phyloP scores from a whole-genome alignment of 2,888 invertebrate species.

The Prionchulus punctatus region DNA sequence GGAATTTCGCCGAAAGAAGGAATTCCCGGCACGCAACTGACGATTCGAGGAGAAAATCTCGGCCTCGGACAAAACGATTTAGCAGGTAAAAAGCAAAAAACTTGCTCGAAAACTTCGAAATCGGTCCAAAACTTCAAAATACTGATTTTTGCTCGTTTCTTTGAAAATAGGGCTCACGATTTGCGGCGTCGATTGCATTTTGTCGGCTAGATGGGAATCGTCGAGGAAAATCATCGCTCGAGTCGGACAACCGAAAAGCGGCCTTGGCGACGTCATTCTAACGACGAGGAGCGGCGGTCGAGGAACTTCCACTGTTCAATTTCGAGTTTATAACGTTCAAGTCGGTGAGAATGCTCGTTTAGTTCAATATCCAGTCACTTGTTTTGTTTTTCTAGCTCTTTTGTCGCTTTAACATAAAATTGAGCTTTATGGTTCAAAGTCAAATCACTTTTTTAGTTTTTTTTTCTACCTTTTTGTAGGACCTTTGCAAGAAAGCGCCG shows the following conservation, averaged over 20 bases:
- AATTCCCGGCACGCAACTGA: constrained; percentile 83
- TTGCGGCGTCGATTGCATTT: constrained; percentile 80
- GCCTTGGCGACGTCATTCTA: constrained; percentile 71
- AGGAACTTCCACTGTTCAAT: constrained; percentile 74
- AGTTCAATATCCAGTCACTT: too few species aligned
- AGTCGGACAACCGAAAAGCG: constrained; percentile 72
- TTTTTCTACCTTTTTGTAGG: constrained; percentile 18
- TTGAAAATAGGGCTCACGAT: constrained; percentile 72
- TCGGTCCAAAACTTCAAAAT: not conserved
- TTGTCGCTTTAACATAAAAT: too few species aligned
- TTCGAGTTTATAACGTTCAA: constrained; percentile 55
- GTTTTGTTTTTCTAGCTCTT: too few species aligned
- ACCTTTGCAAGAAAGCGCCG: constrained; percentile 88
- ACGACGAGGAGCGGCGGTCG: constrained; percentile 67
- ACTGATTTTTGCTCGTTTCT: not conserved
- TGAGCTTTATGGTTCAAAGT: not conserved
- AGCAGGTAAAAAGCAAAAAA: constrained; percentile 49
- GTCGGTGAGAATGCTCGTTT: constrained; percentile 28
- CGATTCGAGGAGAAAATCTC: constrained; percentile 88
- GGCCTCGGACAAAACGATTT: constrained; percentile 69
- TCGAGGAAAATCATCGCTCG: constrained; percentile 89
- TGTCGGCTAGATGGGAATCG: constrained; percentile 95
- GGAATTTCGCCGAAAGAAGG: constrained; percentile 96
- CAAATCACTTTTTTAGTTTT: not conserved
- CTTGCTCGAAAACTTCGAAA: not conserved